phyloP scores from a whole-genome alignment of 2,888 invertebrate genomes.

The Harpagoxenus sublaevis region DNA sequence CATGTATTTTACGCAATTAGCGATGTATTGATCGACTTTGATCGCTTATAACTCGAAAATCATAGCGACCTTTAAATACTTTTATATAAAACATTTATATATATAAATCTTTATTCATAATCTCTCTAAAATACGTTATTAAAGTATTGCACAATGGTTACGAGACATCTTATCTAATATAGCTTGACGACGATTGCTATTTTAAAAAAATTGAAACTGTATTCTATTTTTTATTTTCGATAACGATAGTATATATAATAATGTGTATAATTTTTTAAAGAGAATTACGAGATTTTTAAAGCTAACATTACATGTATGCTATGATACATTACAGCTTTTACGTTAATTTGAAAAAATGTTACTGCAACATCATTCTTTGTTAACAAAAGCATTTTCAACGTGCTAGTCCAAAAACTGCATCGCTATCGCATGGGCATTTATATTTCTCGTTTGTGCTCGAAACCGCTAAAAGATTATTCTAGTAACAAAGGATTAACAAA shows the following conservation, averaged over 20 bases:
- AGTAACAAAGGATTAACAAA: conserved; percentile 41
- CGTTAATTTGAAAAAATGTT: not conserved
- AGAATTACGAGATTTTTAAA: not conserved
- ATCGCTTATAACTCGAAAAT: no score
- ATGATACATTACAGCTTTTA: not conserved
- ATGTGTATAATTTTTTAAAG: not conserved
- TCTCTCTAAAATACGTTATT: conserved; percentile 2
- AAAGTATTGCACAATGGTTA: not conserved
- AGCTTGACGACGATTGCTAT: not conserved
- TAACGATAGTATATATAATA: not conserved
- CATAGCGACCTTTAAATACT: no score
- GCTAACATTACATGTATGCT: not conserved
- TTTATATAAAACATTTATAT: not conserved
- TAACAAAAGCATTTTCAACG: not conserved
- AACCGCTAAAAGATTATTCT: conserved; percentile 5
- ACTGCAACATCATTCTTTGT: not conserved
- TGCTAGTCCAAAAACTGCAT: not conserved
- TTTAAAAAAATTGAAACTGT: not conserved
- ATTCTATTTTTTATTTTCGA: not conserved
- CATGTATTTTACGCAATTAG: not conserved
- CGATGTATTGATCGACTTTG: not conserved
- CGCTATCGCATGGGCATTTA: not conserved
- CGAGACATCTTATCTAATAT: not conserved
- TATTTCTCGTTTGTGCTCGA: not conserved
- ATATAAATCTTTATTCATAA: not conserved